Evolutionary conservation across 2,888 invertebrate species (phyloP), one percentile per base, ranked within the genome.

Genomic region (Muschampia plurimacula): DNA sequence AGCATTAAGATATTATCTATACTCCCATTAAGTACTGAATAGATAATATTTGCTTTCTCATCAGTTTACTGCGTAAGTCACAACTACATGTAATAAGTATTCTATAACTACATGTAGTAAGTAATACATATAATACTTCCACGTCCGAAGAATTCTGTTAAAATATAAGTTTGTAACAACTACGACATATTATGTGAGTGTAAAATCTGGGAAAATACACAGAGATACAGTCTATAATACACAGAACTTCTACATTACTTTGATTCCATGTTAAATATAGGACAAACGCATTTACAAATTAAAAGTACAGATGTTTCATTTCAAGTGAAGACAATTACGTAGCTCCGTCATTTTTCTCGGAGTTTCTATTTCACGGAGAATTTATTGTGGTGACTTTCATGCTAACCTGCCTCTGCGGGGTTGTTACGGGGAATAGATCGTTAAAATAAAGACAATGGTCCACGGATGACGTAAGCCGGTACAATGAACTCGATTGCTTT

Each of bases 321-420:
- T 4, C 55, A 55, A 22, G 2, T 55, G 55, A 22, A 10, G 22
- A 55, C 55, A 55, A 55, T 55, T 22, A 55, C 22, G 22, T 28
- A 55, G 10, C 55, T 55, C 22, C 2, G 22, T 55, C 9, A 55
- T 55, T 55, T 55, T 55, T 55, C 55, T 55, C 22, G 22, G 2
- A 22, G 55, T 28, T 57, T 57, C 55, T 7, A 57, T 57, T 57
- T 57, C 55, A 57, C 55, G 55, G 55, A 57, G 12, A 57, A 57
- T 57, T 28, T 22, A 57, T 57, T 57, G 55, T 57, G 28, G 52
- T 15, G 15, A 52, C 2, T 22, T 52, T 52, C 52, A 52, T 22
- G 52, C 52, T 52, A 52, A 52, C 8, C 52, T 57, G 55, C 28
- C 55, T 57, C 55, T 28, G 55, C 22, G 55, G 55, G 28, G 55